These are phyloP conservation scores for Zele albiditarsus DNA, from an alignment of 2,888 invertebrate genomes.

Conservation along the genomic window DNA sequence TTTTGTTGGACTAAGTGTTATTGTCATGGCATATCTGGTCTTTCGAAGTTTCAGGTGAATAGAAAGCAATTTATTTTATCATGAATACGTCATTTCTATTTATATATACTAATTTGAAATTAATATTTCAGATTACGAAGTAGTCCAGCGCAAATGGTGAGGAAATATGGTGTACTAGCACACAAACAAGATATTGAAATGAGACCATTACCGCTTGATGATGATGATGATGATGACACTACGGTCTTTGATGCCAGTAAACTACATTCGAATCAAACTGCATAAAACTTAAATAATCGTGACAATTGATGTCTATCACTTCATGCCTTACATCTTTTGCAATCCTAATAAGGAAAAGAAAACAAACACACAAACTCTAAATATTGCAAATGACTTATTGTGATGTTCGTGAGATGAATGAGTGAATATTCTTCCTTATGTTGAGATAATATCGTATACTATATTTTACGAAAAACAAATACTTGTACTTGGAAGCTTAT, in stretches of 20 bases:
- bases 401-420: conserved; percentile 2
- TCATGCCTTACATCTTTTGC: conserved; percentile 10
- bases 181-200: conserved; percentile 73
- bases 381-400: not conserved
- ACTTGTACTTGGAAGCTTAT: not conserved
- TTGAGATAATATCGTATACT: not conserved
- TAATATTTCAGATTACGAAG: conserved; percentile 64
- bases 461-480: not conserved
- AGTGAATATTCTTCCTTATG: not conserved
- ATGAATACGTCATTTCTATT: not conserved
- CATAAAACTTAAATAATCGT: conserved; percentile 28
- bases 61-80: not conserved
- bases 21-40: conserved; percentile 67
- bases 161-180: conserved; percentile 72
- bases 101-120: not conserved
- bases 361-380: not conserved
- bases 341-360: not conserved
- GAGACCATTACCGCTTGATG: conserved; percentile 72
- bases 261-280: conserved; percentile 49
- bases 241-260: conserved; percentile 70
- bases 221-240: conserved; percentile 73
- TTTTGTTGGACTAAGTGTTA: conserved; percentile 67
- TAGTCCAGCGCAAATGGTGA: conserved; percentile 69
- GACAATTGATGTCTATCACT: conserved; percentile 5
- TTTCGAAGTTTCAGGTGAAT: conserved; percentile 66